Conservation (phyloP, 2,113 vertebrate genomes). For the Salvelinus sp. region DNA sequence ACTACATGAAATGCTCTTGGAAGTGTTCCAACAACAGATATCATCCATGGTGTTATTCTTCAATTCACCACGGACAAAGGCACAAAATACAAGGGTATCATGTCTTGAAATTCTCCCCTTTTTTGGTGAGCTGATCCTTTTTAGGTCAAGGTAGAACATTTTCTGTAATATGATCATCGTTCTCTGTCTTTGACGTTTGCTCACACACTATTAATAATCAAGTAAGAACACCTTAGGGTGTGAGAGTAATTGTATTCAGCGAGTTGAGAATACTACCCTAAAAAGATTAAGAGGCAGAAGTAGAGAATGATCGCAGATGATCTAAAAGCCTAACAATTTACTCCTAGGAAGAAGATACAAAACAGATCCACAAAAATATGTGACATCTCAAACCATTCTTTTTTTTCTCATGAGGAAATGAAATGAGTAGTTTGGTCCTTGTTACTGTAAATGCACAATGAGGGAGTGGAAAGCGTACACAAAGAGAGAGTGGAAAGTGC, state of each 20-base stretch:
- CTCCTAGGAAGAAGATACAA: background rate
- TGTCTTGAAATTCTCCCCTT: background rate
- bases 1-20: conserved; percentile 49
- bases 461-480: too few species aligned
- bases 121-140: background rate
- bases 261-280: background rate
- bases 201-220: background rate
- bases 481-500: conserved; percentile 62
- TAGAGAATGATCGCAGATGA: background rate
- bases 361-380: background rate
- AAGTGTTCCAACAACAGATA: conserved; percentile 29
- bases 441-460: conserved; percentile 57
- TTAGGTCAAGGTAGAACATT: background rate
- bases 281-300: background rate
- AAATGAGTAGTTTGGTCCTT: conserved; percentile 41
- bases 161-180: conserved; percentile 1
- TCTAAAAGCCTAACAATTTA: background rate
- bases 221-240: background rate
- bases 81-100: conserved; percentile 3
- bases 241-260: background rate
- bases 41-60: too few species aligned
- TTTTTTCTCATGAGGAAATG: conserved; percentile 17
- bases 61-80: background rate
- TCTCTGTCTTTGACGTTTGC: conserved; percentile 17
- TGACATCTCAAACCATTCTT: background rate